These are phyloP conservation scores for Probaryconus sp. DNA, from an alignment of 1,140 invertebrate genomes.

Conservation along the genomic window DNA sequence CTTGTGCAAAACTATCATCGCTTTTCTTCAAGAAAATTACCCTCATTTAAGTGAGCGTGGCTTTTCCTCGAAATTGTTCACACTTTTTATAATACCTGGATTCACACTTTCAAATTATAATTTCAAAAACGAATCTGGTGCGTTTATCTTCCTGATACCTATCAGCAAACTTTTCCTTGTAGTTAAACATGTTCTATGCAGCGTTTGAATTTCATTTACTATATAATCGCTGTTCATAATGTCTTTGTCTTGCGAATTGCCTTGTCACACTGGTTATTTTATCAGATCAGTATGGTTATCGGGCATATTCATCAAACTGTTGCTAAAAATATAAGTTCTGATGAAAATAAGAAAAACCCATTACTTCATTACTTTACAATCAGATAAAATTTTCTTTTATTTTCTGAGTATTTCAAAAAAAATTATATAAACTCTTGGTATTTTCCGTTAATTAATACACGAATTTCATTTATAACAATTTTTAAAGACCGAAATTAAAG, in stretches of 20 bases:
- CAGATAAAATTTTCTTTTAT: too few relatives aligned
- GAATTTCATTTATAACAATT: too few relatives aligned
- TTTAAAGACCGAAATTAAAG: too few relatives aligned
- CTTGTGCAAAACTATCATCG: slow-evolving; percentile 41
- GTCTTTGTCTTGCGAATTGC: slow-evolving; percentile 22
- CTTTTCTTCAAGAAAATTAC: slow-evolving; percentile 51
- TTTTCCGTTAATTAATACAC: too few relatives aligned
- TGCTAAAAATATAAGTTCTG: too few relatives aligned
- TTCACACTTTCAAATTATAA: slow-evolving; percentile 23
- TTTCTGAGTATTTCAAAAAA: too few relatives aligned
- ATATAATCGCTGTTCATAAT: slow-evolving; percentile 9
- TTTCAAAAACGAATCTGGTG: slow-evolving; percentile 16
- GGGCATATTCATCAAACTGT: slow-evolving; percentile 1
- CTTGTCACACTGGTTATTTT: slow-evolving; percentile 3
- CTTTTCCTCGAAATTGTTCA: slow-evolving; percentile 46
- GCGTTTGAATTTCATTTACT: slow-evolving; percentile 43
- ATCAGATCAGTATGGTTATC: slow-evolving; percentile 14
- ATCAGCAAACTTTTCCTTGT: slow-evolving; percentile 27
- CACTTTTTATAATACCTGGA: slow-evolving; percentile 30
- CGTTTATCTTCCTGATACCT: slow-evolving; percentile 25
- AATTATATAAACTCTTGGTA: too few relatives aligned
- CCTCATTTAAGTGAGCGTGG: slow-evolving; percentile 33
- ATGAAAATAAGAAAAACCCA: too few relatives aligned
- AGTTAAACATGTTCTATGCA: slow-evolving; percentile 30
- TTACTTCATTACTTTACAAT: too few relatives aligned